Percentiles rank a stretch among this genome's conserved stretches.
phyloP scores from a whole-genome alignment of 2,113 vertebrate genomes.

The Chamaea fasciata region DNA sequence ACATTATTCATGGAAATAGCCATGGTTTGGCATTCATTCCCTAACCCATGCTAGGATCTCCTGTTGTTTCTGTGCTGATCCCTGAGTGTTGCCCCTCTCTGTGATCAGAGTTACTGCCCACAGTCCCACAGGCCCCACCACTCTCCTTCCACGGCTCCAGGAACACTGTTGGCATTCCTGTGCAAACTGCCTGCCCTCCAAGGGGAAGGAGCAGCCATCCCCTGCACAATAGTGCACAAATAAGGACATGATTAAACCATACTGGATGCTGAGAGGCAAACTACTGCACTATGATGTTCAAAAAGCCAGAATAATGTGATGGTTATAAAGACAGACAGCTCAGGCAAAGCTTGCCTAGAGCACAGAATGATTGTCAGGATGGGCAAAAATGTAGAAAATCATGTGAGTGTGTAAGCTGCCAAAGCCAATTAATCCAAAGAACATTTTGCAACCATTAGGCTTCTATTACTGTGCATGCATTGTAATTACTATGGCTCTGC shows the following conservation, averaged over 20 bases:
- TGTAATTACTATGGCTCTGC: conserved; percentile 12
- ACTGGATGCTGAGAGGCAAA: conserved; percentile 63
- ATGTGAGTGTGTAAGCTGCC: conserved; percentile 71
- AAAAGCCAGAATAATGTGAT: conserved; percentile 68
- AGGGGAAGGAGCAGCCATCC: not conserved
- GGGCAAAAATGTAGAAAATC: conserved; percentile 67
- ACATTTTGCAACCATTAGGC: conserved; percentile 64
- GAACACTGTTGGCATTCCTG: accelerated
- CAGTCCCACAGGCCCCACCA: not conserved
- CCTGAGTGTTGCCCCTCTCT: not conserved
- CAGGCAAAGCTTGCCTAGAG: conserved; percentile 60
- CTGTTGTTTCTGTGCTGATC: not conserved
- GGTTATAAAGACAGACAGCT: conserved; percentile 65
- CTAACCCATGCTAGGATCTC: not conserved
- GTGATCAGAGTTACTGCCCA: not conserved
- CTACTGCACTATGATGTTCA: conserved; percentile 54
- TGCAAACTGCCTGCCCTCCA: not conserved
- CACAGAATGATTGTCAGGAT: conserved; percentile 65
- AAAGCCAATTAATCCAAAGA: conserved; percentile 61
- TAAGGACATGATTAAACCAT: conserved; percentile 53
- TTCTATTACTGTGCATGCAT: conserved; percentile 47
- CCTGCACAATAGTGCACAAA: not conserved
- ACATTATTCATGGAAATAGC: not conserved
- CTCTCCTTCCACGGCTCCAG: not conserved
- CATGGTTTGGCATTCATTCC: not conserved